A percentile compares a stretch with the other conserved stretches of the same genome.
phyloP scores from a whole-genome alignment of 2,113 vertebrate species.

The Proteles cristata region DNA sequence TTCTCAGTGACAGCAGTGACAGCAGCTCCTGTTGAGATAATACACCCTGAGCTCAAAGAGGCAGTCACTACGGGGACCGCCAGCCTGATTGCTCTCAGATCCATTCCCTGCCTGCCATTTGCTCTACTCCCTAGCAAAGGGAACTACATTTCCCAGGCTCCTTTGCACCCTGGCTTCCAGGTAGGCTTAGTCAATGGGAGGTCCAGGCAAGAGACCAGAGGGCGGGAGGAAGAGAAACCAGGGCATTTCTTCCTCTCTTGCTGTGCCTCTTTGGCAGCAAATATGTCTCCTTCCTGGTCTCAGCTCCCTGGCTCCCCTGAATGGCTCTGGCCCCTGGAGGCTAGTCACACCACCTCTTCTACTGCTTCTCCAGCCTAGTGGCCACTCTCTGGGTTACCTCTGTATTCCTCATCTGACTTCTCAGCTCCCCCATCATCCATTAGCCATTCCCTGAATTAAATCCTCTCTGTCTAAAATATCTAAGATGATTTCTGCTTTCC shows the following conservation, averaged over 20 bases:
- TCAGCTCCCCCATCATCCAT: not conserved
- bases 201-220: not conserved
- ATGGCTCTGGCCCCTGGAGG: not conserved
- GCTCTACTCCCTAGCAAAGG: not conserved
- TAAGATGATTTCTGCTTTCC: not conserved
- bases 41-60: not conserved
- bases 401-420: not conserved
- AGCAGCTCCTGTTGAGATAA: not conserved
- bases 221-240: not conserved
- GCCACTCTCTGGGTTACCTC: not conserved
- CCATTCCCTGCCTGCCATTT: not conserved
- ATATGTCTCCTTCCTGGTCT: not conserved
- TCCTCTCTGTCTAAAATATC: not conserved
- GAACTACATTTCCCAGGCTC: conserved; percentile 23
- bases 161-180: not conserved
- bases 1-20: not conserved
- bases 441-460: not conserved
- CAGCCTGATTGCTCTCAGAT: not conserved
- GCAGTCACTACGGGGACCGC: not conserved
- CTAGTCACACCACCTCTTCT: not conserved
- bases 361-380: not conserved
- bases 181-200: not conserved
- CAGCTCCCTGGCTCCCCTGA: not conserved
- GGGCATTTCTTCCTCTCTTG: not conserved
- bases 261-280: not conserved